A percentile compares a stretch with the other conserved stretches of the same genome.
phyloP scores from a whole-genome alignment of 1,140 invertebrate genomes.

The Meteorus sp. region DNA sequence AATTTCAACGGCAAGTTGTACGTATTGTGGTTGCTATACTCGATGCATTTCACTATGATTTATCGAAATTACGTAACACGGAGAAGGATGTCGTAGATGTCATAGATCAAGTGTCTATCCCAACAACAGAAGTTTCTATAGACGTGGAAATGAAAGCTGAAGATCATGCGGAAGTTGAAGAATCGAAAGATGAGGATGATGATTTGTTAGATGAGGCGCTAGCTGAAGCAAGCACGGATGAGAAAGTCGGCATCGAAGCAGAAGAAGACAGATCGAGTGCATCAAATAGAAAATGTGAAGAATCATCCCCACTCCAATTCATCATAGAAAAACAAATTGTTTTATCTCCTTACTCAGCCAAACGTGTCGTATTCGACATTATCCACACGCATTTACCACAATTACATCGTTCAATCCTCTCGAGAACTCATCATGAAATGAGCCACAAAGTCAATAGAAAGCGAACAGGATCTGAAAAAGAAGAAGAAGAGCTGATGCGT shows the following conservation, averaged over 20 bases:
- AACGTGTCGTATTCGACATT: constrained; percentile 66
- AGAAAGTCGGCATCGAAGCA: constrained; percentile 15
- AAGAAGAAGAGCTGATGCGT: constrained; percentile 87
- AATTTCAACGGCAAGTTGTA: constrained; percentile 81
- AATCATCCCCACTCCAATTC: constrained; percentile 26
- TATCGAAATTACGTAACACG: constrained; percentile 61
- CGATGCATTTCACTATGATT: constrained; percentile 91
- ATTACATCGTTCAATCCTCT: constrained; percentile 69
- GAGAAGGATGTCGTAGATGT: constrained; percentile 31
- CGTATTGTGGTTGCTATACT: constrained; percentile 82
- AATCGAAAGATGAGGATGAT: constrained; percentile 40
- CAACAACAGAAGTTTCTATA: constrained; percentile 38
- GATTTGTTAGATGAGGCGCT: constrained; percentile 41
- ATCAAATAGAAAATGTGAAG: background rate
- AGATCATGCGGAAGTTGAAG: constrained; percentile 31
- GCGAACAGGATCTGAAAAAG: constrained; percentile 63
- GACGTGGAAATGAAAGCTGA: constrained; percentile 42
- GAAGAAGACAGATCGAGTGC: constrained; percentile 20
- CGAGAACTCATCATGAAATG: constrained; percentile 72
- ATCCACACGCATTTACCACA: constrained; percentile 66
- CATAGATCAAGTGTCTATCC: constrained; percentile 37
- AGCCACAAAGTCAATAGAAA: constrained; percentile 83
- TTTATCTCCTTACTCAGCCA: constrained; percentile 72
- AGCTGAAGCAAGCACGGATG: background rate
- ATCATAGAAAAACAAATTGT: constrained; percentile 62